phyloP scores from a whole-genome alignment of 2,888 invertebrate genomes.

The Ecdyonurus torrentis region DNA sequence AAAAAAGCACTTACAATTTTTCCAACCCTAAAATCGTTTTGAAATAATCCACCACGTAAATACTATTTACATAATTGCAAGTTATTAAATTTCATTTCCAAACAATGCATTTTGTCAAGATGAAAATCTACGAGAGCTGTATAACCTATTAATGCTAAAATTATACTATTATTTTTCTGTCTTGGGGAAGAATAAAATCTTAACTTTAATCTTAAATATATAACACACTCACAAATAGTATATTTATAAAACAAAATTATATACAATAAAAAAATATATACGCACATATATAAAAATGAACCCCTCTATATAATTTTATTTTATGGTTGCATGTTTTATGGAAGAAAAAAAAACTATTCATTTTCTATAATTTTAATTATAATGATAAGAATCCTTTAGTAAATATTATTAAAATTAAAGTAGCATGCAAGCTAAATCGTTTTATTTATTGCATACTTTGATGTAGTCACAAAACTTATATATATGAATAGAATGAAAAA shows the following conservation, averaged over 20 bases:
- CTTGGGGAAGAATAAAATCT: background rate
- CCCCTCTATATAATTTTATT: background rate
- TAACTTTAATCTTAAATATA: background rate
- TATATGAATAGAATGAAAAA: too few species aligned
- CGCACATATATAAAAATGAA: background rate
- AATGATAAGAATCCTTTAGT: background rate
- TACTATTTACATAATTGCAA: too few species aligned
- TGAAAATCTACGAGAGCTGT: too few species aligned
- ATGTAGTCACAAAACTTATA: too few species aligned
- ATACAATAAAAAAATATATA: background rate
- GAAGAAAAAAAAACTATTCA: background rate
- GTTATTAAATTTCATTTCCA: too few species aligned
- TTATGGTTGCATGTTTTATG: background rate
- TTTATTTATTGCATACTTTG: too few species aligned
- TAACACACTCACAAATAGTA: background rate
- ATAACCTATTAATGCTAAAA: too few species aligned
- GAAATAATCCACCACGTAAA: too few species aligned
- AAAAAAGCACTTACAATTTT: too few species aligned
- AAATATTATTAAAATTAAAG: background rate
- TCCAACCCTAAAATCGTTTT: too few species aligned
- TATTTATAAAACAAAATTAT: background rate
- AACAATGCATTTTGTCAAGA: too few species aligned
- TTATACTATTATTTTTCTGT: background rate
- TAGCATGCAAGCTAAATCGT: background rate
- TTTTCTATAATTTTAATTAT: background rate